phyloP scores from a whole-genome alignment of 2,113 vertebrate genomes.

The Telmatochromis sp. region DNA sequence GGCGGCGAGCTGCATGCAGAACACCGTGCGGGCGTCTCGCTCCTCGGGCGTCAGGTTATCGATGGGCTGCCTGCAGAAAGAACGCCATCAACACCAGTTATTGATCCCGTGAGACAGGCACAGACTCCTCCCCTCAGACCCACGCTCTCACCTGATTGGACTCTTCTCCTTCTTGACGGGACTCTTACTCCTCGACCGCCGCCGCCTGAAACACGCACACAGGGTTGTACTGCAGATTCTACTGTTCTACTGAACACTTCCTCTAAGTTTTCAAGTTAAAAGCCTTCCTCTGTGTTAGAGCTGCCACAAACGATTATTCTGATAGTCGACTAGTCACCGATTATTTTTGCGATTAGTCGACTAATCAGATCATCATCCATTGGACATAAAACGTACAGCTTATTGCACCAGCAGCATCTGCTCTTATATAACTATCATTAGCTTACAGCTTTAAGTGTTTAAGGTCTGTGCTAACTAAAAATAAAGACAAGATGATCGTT shows the following conservation, averaged over 20 bases:
- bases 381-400: fast-evolving
- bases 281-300: background rate
- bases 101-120: background rate
- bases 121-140: background rate
- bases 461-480: fast-evolving
- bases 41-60: slow-evolving; percentile 95
- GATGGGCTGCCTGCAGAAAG: slow-evolving; percentile 78
- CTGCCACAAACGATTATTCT: background rate
- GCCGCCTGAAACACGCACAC: slow-evolving; percentile 65
- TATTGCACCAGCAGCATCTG: background rate
- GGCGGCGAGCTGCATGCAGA: slow-evolving; percentile 97
- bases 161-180: slow-evolving; percentile 89
- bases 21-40: slow-evolving; percentile 92
- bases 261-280: background rate
- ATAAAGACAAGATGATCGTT: background rate
- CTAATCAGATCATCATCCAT: background rate
- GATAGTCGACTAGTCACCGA: background rate
- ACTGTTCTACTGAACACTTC: background rate
- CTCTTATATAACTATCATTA: background rate
- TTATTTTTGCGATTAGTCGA: background rate
- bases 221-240: background rate
- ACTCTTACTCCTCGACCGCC: slow-evolving; percentile 86
- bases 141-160: slow-evolving; percentile 73
- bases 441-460: background rate
- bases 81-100: background rate